phyloP scores from a whole-genome alignment of 1,140 invertebrate genomes.

The Oedothorax gibbosus region DNA sequence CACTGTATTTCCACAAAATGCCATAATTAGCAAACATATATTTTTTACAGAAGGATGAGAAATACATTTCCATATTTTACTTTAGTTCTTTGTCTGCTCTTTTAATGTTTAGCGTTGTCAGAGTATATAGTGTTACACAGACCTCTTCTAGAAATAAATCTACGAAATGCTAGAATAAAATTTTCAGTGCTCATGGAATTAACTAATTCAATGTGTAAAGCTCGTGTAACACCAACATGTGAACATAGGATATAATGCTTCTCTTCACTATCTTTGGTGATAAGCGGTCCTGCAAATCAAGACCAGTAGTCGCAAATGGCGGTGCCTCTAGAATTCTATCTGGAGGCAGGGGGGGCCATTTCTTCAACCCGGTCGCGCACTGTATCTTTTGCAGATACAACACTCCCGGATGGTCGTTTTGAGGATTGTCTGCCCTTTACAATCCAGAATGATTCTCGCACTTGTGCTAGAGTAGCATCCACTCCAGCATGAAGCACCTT shows the following conservation, averaged over 20 bases:
- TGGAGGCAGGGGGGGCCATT: not conserved
- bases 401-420: not conserved
- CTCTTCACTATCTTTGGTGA: not conserved
- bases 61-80: not conserved
- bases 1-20: conserved; percentile 3
- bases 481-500: not conserved
- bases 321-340: not conserved
- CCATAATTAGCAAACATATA: not conserved
- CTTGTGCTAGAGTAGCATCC: not conserved
- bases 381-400: not conserved
- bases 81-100: conserved; percentile 63
- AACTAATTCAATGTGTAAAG: not conserved
- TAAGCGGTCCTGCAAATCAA: not conserved
- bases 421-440: not conserved
- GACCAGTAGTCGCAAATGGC: not conserved
- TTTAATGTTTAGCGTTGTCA: conserved; percentile 68
- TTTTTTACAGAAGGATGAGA: not conserved
- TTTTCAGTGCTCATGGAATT: not conserved
- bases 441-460: not conserved
- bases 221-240: not conserved
- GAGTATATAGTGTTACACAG: conserved; percentile 58
- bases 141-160: not conserved
- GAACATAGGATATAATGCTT: not conserved
- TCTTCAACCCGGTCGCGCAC: not conserved
- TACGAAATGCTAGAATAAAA: conserved; percentile 2